Percentiles rank a stretch among this genome's conserved stretches.
Conservation (phyloP, 2,888 invertebrate species). For the Heliconius ethilla region DNA sequence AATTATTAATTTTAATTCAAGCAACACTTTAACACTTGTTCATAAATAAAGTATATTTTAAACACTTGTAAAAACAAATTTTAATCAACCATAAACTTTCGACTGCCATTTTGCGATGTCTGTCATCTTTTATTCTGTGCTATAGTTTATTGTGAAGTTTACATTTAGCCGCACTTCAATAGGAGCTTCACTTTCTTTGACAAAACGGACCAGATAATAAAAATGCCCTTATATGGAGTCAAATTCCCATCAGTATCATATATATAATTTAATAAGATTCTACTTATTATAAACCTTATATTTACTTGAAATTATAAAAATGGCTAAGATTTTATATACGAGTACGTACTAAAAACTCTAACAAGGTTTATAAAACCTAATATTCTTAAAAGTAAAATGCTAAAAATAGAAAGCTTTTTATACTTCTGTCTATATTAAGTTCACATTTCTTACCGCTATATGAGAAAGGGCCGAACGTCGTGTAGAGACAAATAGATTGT, state of each 20-base stretch:
- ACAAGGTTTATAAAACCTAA: not conserved
- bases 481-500: slow-evolving; percentile 33
- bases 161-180: not conserved
- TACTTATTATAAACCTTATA: not conserved
- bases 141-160: not conserved
- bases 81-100: not conserved
- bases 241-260: not conserved
- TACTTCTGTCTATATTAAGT: slow-evolving; percentile 7
- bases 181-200: not conserved
- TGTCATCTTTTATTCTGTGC: not conserved
- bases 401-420: slow-evolving; percentile 16
- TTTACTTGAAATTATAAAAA: not conserved
- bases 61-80: slow-evolving; percentile 10
- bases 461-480: slow-evolving; percentile 18
- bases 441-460: slow-evolving; percentile 13
- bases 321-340: not conserved
- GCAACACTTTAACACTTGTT: not conserved
- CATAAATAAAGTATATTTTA: not conserved
- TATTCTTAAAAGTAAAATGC: not conserved
- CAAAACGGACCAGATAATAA: not conserved
- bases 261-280: not conserved
- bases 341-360: not conserved
- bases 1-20: not conserved
- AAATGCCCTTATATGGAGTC: not conserved
- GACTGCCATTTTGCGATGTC: not conserved